phyloP scores from a whole-genome alignment of 2,888 invertebrate genomes.

The Rhopalosiphum nymphaeae region DNA sequence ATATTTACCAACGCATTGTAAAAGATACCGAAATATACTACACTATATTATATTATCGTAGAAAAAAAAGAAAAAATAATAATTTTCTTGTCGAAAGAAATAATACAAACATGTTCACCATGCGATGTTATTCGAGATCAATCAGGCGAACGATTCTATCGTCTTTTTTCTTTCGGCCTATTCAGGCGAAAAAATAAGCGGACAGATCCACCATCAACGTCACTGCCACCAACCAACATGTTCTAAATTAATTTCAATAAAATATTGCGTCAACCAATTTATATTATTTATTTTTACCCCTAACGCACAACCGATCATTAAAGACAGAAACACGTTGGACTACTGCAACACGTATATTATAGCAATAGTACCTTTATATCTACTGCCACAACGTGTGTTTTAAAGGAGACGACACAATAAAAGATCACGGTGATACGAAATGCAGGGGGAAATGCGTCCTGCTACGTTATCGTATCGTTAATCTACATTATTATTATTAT shows the following conservation, averaged over 20 bases:
- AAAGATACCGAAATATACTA: constrained; percentile 34
- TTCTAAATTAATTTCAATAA: constrained; percentile 45
- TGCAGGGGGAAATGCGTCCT: background rate
- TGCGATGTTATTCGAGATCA: constrained; percentile 56
- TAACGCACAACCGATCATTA: background rate
- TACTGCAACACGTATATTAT: background rate
- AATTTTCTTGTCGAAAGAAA: constrained; percentile 37
- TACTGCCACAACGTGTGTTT: background rate
- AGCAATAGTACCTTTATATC: background rate
- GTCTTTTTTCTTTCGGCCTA: background rate
- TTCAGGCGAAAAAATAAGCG: constrained; percentile 45
- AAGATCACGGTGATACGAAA: background rate
- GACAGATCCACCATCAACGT: background rate
- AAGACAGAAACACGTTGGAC: constrained; percentile 23
- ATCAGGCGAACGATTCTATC: constrained; percentile 46
- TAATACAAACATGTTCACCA: constrained; percentile 31
- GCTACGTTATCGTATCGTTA: constrained; percentile 11
- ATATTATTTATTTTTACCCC: constrained; percentile 33
- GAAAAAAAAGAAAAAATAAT: background rate
- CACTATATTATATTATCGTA: too few relatives aligned
- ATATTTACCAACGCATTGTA: background rate
- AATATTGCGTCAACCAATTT: constrained; percentile 29
- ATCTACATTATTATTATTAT: constrained; percentile 36
- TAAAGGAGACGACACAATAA: constrained; percentile 10
- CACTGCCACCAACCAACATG: background rate